Evolutionary conservation across 92 coral and sea anemone species (phyloP), one percentile per base, ranked within the genome.

Genomic region (Meandrina meandrites): DNA sequence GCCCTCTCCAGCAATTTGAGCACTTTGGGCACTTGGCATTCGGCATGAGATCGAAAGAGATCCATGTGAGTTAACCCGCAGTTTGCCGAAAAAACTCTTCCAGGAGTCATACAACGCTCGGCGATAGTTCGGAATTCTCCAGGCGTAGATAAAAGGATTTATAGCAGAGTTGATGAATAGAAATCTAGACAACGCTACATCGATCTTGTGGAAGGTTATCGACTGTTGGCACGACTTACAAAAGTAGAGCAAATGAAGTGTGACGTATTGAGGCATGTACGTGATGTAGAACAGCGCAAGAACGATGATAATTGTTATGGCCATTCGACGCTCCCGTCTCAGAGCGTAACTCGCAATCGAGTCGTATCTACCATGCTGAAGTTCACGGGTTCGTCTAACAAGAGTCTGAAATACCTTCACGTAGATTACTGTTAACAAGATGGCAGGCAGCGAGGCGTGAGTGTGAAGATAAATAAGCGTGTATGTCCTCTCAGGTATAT

Each of bases 381-480:
- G 81, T 11, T 36, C 75, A 16, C 47, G 83, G 8, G 72, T 78
- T 50, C 56, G 83, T 22, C 72, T 56, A 19, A 53, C 75, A 21
- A 86, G 83, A 22, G 84, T 56, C 8, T 28, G 72, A 34, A 86
- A 86, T 10, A 89, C 79, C 14, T 50, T 42, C 8, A 21, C 18
- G 60, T 89, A 89, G 57, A 89, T 51, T 17, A 81, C 71, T 21
- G 91, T 89, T 16, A 89, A 22, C 32, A 60, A 78, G 10, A 89
- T 22, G 31, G 84, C 31, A 21, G 91, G 91, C 4, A 89, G 58
- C 14, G 91, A 76, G 34, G 67, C 85, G 81, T 89, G 91, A 57
- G 88, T 89, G 81, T 89, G 88, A 71, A 82, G 75, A 69, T 89
- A 89, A 18, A 89, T 79, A 21, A 89, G 56, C 17, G 86, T 34